Conservation (phyloP, 2,888 invertebrate genomes). For the Agrotis clavis region DNA sequence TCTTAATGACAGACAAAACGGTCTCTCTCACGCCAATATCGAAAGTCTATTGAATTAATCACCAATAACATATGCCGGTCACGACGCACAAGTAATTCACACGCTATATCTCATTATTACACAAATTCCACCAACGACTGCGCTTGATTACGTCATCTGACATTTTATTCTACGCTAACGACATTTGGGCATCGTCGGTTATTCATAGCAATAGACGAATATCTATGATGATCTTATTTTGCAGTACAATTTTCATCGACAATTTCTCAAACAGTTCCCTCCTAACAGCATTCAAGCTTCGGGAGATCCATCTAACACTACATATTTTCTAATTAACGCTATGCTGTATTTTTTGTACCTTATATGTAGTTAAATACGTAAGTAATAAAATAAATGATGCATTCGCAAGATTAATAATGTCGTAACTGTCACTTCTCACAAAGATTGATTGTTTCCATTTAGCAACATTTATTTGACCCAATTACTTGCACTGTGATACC, state of each 20-base stretch:
- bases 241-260: neutral
- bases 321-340: no score
- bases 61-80: slow-evolving; percentile 47
- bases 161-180: slow-evolving; percentile 25
- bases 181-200: slow-evolving; percentile 18
- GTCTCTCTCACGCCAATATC: neutral
- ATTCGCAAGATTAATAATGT: slow-evolving; percentile 16
- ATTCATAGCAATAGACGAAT: slow-evolving; percentile 2
- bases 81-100: slow-evolving; percentile 54
- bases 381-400: slow-evolving; percentile 13
- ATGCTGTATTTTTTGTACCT: neutral
- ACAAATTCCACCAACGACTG: slow-evolving; percentile 49
- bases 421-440: slow-evolving; percentile 26
- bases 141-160: slow-evolving; percentile 51
- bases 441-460: slow-evolving; percentile 51
- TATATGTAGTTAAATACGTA: neutral
- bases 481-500: slow-evolving; percentile 54
- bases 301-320: no score
- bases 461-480: slow-evolving; percentile 56
- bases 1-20: neutral
- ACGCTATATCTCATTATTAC: slow-evolving; percentile 55
- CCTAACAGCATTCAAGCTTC: no score
- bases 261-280: neutral
- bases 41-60: slow-evolving; percentile 26
- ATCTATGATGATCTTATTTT: neutral